Base-by-base conservation (phyloP, 2,888 invertebrate species). In the Epinotia bilunana region DNA sequence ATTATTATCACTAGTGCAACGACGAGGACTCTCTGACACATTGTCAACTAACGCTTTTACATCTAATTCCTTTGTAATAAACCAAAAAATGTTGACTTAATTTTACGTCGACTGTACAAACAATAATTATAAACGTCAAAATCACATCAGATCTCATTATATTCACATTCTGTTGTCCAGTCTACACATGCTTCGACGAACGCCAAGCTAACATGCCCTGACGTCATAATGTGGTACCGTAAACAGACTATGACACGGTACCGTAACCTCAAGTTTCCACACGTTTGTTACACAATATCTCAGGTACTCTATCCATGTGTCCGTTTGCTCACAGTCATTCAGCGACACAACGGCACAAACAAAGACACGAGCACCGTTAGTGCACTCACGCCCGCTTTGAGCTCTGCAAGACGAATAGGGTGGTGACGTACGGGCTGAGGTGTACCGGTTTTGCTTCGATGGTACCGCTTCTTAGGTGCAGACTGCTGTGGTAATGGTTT, bases 301-400 rank as follows among this genome's bases (percentile, higher is more conserved):
- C 58, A 68, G 18, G 39, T 67, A n/a, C 28, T 53, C 13, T 28
- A 16, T 28, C 58, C 23, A 13, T 33, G 67, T 39, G 58, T 58
- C 68, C 58, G 68, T 68, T 67, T 68, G 67, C 67, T 58, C 58
- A 58, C 57, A 68, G 39, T 4, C 33, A 65, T n/a, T 65, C 53
- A 23, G 12, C 13, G 33, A 16, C 67, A 39, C 28, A n/a, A 18
- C 61, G 71, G 65, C 64, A 33, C 60, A 71, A 74, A 74, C 74
- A 74, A 74, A 74, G 74, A 70, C 74, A 58, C 69, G 55, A 49
- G 64, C 63, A 57, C 55, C 72, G 71, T 74, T 74, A 74, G 70
- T 65, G 74, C 74, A 71, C 74, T 74, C 71, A 53, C 64, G 62
- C 46, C 57, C 46, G 73, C 73, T 69, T 63, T 70, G 69, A 69